Evolutionary conservation across 2,888 invertebrate species (phyloP).

Genomic region (Salpingus planirostris): DNA sequence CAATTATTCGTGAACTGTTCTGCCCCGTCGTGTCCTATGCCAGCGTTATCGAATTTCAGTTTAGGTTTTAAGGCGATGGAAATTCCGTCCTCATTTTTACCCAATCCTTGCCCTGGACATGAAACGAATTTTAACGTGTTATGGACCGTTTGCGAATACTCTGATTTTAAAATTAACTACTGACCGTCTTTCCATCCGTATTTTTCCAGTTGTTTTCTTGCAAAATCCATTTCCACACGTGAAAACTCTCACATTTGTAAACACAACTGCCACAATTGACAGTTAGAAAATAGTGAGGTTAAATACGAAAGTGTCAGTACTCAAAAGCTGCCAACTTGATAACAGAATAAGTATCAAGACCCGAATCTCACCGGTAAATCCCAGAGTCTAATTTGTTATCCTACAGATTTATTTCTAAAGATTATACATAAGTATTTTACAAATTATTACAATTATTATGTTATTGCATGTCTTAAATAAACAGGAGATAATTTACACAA

Average conservation of each 20-base stretch:
- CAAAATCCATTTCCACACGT: conserved; percentile 53
- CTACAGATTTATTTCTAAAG: not conserved
- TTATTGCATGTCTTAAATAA: conserved; percentile 6
- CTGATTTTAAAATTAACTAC: not conserved
- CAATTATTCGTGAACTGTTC: conserved; percentile 73
- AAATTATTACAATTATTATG: no score
- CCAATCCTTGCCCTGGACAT: conserved; percentile 70
- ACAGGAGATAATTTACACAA: conserved; percentile 18
- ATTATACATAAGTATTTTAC: no score
- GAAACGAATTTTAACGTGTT: not conserved
- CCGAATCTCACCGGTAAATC: conserved; percentile 24
- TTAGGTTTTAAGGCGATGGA: conserved; percentile 66
- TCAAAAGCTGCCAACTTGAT: no score
- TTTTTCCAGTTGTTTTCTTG: conserved; percentile 60
- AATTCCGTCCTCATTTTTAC: conserved; percentile 72
- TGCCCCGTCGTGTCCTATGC: conserved; percentile 68
- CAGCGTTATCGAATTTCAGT: conserved; percentile 68
- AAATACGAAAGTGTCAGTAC: no score
- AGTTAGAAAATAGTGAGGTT: not conserved
- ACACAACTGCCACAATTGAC: not conserved
- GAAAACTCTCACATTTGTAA: no score
- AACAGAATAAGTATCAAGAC: no score
- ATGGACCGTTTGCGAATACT: not conserved
- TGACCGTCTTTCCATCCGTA: conserved; percentile 68
- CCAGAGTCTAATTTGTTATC: conserved; percentile 24